Conservation (phyloP, 1,140 invertebrate species). For the Drosophila sulfurigaster region DNA sequence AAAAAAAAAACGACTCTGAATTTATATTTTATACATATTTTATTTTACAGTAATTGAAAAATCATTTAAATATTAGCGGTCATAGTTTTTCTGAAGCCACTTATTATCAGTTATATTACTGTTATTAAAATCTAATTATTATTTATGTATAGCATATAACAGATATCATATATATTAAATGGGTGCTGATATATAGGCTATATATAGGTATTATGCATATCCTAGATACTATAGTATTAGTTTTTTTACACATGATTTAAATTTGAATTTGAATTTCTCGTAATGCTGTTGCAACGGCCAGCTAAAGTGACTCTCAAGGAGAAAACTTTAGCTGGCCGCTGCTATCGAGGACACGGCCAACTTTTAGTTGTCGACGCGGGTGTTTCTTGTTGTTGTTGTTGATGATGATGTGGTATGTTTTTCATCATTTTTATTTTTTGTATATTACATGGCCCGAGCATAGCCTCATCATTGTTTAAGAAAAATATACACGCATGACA, state of each 20-base stretch:
- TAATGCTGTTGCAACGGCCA: not conserved
- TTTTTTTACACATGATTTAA: conserved; percentile 37
- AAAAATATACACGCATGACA: conserved; percentile 85
- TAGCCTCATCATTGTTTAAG: conserved; percentile 53
- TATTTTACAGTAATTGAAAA: conserved; percentile 19
- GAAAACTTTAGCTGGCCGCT: not conserved
- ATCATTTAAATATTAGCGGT: not conserved
- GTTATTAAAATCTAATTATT: conserved; percentile 1
- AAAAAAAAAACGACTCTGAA: too few relatives aligned
- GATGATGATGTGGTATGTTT: too few relatives aligned
- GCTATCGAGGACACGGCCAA: conserved; percentile 1
- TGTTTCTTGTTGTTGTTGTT: not conserved
- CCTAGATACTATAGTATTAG: conserved; percentile 6
- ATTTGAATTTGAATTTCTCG: too few relatives aligned
- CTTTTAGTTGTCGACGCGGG: not conserved
- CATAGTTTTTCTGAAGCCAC: too few relatives aligned
- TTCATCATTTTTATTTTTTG: too few relatives aligned
- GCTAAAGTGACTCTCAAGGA: not conserved
- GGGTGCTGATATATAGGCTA: too few relatives aligned
- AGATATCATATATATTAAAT: too few relatives aligned
- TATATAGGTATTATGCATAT: not conserved
- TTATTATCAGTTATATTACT: not conserved
- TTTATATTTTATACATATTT: not conserved
- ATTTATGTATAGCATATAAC: too few relatives aligned
- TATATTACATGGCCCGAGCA: conserved; percentile 15